Percentiles rank a stretch among this genome's conserved stretches.
phyloP scores from a whole-genome alignment of 2,888 invertebrate genomes.

The Biston betularia region DNA sequence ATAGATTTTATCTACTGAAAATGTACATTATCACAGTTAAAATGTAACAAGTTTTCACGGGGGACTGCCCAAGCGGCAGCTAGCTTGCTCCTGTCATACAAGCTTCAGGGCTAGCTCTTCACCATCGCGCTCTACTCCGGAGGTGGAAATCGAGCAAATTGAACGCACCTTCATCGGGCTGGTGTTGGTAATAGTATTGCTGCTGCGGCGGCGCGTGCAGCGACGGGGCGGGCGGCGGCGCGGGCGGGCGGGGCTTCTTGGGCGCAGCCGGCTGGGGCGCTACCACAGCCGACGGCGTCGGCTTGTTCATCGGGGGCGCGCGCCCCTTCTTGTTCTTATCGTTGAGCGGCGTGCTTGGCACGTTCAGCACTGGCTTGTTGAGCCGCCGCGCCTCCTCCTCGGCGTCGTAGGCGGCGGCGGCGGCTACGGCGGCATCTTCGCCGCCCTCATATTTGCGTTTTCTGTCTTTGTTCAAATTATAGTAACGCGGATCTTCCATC shows the following conservation, averaged over 20 bases:
- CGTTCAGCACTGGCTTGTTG: constrained; percentile 82
- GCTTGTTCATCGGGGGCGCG: constrained; percentile 64
- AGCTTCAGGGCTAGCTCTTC: constrained; percentile 87
- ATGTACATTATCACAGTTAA: constrained; percentile 85
- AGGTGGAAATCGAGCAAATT: constrained; percentile 86
- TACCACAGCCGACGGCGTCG: constrained; percentile 74
- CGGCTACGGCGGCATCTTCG: constrained; percentile 60
- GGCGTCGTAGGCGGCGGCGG: constrained; percentile 85
- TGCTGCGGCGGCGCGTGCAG: constrained; percentile 80
- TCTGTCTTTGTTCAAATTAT: constrained; percentile 90
- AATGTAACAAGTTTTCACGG: constrained; percentile 86
- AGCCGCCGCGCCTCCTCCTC: constrained; percentile 81
- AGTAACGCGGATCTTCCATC: constrained; percentile 90
- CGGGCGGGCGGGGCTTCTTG: constrained; percentile 80
- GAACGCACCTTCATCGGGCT: constrained; percentile 87
- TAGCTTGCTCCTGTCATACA: constrained; percentile 87
- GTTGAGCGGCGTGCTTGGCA: constrained; percentile 79
- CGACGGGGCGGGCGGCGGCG: constrained; percentile 76
- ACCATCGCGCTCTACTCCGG: constrained; percentile 87
- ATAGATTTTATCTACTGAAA: constrained; percentile 84
- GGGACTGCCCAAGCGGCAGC: constrained; percentile 74
- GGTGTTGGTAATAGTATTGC: constrained; percentile 86
- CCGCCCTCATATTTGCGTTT: constrained; percentile 89
- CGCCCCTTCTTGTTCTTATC: constrained; percentile 81
- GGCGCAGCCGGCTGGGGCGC: constrained; percentile 79